A percentile compares a stretch with the other conserved stretches of the same genome.
These are phyloP conservation scores for Salvelinus sp. DNA, from an alignment of 2,113 vertebrate species.

Conservation along the genomic window DNA sequence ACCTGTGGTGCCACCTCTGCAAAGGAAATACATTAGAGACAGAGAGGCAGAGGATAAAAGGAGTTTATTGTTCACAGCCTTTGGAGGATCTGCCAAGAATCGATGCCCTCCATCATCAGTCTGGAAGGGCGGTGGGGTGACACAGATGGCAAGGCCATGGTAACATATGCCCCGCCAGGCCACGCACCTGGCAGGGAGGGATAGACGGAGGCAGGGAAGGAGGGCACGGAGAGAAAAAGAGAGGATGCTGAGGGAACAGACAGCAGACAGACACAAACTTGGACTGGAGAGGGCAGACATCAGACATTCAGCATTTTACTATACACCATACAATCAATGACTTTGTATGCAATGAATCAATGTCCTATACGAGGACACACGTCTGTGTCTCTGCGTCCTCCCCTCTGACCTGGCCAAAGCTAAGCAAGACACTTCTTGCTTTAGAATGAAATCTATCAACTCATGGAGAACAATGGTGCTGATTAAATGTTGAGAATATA, in stretches of 20 bases:
- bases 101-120: neutral
- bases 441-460: neutral
- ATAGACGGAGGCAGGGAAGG: neutral
- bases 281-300: neutral
- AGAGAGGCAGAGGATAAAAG: neutral
- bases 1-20: no score
- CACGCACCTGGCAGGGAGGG: neutral
- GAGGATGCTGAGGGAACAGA: neutral
- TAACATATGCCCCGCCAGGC: neutral
- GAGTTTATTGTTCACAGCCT: slow-evolving; percentile 8
- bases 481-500: neutral
- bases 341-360: neutral
- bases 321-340: neutral
- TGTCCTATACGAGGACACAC: neutral
- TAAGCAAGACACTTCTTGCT: neutral
- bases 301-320: neutral
- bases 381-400: neutral
- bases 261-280: neutral
- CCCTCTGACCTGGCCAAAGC: neutral
- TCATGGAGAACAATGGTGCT: neutral
- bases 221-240: neutral
- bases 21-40: slow-evolving; percentile 1
- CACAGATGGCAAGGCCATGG: neutral
- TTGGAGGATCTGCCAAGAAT: slow-evolving; percentile 4
- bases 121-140: neutral